Evolutionary conservation across 1,140 invertebrate genomes (phyloP).

Genomic region (Lepidotrigona ventralis): DNA sequence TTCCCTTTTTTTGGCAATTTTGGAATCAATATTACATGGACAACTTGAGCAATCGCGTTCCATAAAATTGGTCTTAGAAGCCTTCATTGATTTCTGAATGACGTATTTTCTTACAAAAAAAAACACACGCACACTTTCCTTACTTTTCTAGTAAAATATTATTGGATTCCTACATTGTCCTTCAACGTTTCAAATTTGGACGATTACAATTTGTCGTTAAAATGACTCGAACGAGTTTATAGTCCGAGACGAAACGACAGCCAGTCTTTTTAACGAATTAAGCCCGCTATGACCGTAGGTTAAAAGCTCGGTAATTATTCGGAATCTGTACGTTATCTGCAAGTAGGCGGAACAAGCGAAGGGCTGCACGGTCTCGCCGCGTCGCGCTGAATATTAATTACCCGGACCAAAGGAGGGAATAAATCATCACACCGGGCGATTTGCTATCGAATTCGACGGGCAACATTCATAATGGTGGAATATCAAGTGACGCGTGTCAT

Average conservation of each 20-base stretch:
- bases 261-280: neutral
- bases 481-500: neutral
- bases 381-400: neutral
- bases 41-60: too few species aligned
- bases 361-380: neutral
- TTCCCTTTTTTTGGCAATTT: neutral
- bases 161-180: too few species aligned
- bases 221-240: neutral
- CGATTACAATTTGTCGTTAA: neutral
- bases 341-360: constrained; percentile 7
- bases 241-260: neutral
- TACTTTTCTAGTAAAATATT: too few species aligned
- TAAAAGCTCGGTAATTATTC: constrained; percentile 14
- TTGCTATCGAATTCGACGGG: neutral
- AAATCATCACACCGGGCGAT: neutral
- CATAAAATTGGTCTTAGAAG: too few species aligned
- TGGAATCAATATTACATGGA: neutral
- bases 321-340: neutral
- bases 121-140: too few species aligned
- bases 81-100: too few species aligned
- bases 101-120: too few species aligned
- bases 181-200: too few species aligned
- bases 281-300: neutral
- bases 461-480: neutral
- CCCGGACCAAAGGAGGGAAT: neutral